A percentile compares a stretch with the other conserved stretches of the same genome.
Evolutionary conservation across 2,888 invertebrate species (phyloP).

Genomic region (Pseudococcus longispinus): DNA sequence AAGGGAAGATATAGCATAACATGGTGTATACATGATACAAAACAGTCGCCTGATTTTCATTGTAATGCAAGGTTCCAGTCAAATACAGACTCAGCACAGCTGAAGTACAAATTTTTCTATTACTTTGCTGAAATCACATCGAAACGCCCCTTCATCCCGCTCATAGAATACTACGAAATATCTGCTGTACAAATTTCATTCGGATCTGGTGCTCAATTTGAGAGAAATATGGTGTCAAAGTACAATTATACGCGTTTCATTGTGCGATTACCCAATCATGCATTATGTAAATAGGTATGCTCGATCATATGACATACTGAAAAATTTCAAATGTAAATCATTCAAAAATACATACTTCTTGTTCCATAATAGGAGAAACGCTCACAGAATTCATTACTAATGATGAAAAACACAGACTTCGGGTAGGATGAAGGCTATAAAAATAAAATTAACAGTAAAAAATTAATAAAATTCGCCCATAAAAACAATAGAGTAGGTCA

Average conservation of each 20-base stretch:
- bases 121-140: neutral
- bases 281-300: too few relatives aligned
- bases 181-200: too few relatives aligned
- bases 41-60: conserved; percentile 78
- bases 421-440: conserved; percentile 80
- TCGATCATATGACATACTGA: too few relatives aligned
- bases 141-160: too few relatives aligned
- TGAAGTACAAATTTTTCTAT: conserved; percentile 64
- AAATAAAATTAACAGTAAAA: conserved; percentile 61
- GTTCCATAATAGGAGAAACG: conserved; percentile 97
- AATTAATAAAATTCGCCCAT: neutral
- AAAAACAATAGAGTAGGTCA: too few relatives aligned
- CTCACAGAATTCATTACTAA: conserved; percentile 98
- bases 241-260: too few relatives aligned
- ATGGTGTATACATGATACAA: conserved; percentile 89
- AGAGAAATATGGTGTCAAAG: too few relatives aligned
- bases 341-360: conserved; percentile 72
- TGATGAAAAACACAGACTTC: conserved; percentile 87
- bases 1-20: conserved; percentile 87
- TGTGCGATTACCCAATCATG: too few relatives aligned
- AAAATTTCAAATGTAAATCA: conserved; percentile 60
- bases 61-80: conserved; percentile 76
- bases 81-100: conserved; percentile 93
- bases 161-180: too few relatives aligned
- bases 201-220: too few relatives aligned